Evolutionary conservation across 2,888 invertebrate genomes (phyloP), one percentile per base, ranked within the genome.

Genomic region (Seira sanloemensis): DNA sequence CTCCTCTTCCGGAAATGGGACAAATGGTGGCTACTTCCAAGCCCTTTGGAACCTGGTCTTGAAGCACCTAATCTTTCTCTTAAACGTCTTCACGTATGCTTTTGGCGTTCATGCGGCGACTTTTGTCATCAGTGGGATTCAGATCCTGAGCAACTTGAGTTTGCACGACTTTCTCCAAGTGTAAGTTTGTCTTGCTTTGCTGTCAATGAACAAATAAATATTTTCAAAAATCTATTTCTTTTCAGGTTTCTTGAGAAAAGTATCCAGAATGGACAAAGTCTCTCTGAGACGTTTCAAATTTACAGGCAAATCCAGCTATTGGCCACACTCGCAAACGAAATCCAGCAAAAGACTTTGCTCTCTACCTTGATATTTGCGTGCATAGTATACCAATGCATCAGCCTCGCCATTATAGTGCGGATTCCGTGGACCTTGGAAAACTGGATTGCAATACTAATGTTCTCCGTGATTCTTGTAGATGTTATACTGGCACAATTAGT

Each of bases 291-390:
- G n/a, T n/a, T n/a, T n/a, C n/a, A n/a, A n/a, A n/a, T 65, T 16
- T 71, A 72, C 66, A 58, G 78, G 23, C 26, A 37, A 21, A 78
- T 71, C 7, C 72, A 78, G 19, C 7, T 65, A 23, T 37, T 78
- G 18, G 71, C 46, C 18, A 18, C 9, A 1, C 46, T 78, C 0
- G 46, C 65, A 1, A 72, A 71, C 21, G n/a, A 65, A 4, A 23
- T 78, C 7, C 77, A 69, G 58, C 24, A 77, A 58, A 9, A 23
- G 0, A 18, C 46, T 24, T 71, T 37, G 19, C 66, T 78, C 46
- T 62, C 25, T 18, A 46, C 71, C 1, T 37, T 78, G 0, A 26
- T 71, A 0, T 24, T 71, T 21, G 71, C 72, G 0, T 69, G 62
- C 0, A 21, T 26, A 0, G 19, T 72, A 5, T 12, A 37, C 12